Percentiles rank a stretch among this genome's conserved stretches.
Conservation (phyloP, 2,113 vertebrate genomes). For the Sphaerodactylus townsendi region DNA sequence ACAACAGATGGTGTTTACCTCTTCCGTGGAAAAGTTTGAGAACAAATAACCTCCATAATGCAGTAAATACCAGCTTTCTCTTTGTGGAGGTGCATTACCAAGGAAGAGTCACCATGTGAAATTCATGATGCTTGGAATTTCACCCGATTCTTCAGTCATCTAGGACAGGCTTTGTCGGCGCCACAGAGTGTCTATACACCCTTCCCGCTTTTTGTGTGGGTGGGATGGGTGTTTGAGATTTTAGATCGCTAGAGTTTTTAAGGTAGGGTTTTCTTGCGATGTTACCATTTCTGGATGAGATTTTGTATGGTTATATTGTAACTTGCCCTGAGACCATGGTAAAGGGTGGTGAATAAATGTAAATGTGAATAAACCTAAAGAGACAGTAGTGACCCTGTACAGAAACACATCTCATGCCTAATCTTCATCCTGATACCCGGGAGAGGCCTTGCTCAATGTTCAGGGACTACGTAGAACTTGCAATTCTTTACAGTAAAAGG, state of each 20-base stretch:
- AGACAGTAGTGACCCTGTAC: not conserved
- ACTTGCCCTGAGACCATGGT: too few species aligned
- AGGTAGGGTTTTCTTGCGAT: too few species aligned
- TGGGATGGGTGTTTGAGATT: too few species aligned
- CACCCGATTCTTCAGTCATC: not conserved
- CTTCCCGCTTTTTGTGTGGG: too few species aligned
- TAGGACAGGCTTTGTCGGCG: not conserved
- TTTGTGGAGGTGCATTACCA: not conserved
- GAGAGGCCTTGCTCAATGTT: not conserved
- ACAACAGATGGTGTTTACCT: not conserved
- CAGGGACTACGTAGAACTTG: not conserved
- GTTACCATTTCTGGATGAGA: too few species aligned
- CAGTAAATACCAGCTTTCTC: constrained; percentile 7
- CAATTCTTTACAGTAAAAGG: not conserved
- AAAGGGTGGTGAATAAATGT: too few species aligned
- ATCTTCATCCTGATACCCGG: not conserved
- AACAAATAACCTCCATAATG: constrained; percentile 3
- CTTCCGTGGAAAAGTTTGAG: not conserved
- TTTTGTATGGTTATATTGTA: too few species aligned
- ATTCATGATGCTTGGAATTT: not conserved
- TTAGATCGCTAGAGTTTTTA: too few species aligned
- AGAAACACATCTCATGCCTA: not conserved
- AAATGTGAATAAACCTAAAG: too few species aligned
- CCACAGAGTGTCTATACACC: too few species aligned
- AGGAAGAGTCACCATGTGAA: not conserved